Conservation (phyloP, 2,797 vertebrate species). For the Ptychobarbus kaznakovi region DNA sequence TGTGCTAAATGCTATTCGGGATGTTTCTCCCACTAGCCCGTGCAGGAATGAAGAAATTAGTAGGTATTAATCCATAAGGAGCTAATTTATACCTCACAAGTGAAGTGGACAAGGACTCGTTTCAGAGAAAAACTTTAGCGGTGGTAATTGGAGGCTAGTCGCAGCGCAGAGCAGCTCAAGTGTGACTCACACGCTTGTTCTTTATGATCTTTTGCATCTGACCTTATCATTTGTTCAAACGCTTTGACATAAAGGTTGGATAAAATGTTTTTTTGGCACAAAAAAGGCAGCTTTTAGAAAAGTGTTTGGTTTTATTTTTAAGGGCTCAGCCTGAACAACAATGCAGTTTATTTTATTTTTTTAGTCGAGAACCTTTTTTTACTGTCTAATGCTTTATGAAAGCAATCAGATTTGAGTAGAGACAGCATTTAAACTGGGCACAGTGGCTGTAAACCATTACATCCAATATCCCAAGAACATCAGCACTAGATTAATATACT, state of each 20-base stretch:
- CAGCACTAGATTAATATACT: constrained; percentile 43
- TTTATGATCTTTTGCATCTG: constrained; percentile 62
- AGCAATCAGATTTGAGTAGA: constrained; percentile 35
- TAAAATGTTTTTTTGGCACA: constrained; percentile 47
- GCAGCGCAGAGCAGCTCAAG: background rate
- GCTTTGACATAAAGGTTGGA: constrained; percentile 63
- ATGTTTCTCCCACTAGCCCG: constrained; percentile 30
- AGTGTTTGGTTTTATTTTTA: constrained; percentile 12
- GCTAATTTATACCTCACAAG: constrained; percentile 65
- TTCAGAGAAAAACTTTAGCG: background rate
- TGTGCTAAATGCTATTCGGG: constrained; percentile 56
- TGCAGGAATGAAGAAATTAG: constrained; percentile 66
- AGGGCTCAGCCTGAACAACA: constrained; percentile 15
- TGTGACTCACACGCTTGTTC: constrained; percentile 30
- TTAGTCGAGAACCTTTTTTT: background rate
- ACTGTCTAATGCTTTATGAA: constrained; percentile 35
- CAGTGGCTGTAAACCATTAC: constrained; percentile 35
- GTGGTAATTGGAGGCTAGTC: constrained; percentile 33
- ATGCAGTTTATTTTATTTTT: constrained; percentile 14
- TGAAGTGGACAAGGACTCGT: constrained; percentile 43
- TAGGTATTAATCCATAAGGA: constrained; percentile 68
- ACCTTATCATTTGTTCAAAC: constrained; percentile 62
- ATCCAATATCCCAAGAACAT: constrained; percentile 43
- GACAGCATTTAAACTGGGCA: constrained; percentile 30
- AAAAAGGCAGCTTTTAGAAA: constrained; percentile 42